phyloP scores from a whole-genome alignment of 2,113 vertebrate species.

The Eleginops maclovinus region DNA sequence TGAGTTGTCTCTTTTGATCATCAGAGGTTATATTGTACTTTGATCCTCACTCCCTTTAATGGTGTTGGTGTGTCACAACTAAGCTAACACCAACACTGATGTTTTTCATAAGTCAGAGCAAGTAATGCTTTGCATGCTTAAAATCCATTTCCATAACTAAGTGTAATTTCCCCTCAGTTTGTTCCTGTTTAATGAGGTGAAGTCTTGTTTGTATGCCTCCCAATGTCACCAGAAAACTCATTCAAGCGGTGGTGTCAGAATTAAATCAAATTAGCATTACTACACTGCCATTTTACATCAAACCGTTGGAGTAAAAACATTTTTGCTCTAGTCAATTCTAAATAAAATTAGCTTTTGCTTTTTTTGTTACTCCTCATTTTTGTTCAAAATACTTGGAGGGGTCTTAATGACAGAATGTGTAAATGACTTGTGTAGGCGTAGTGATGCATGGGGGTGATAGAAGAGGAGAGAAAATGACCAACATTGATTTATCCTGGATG shows the following conservation, averaged over 20 bases:
- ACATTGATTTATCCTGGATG: constrained; percentile 99
- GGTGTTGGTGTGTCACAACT: constrained; percentile 71
- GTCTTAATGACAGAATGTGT: constrained; percentile 91
- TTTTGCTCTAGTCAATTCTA: constrained; percentile 81
- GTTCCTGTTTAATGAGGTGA: constrained; percentile 99
- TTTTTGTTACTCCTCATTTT: constrained; percentile 68
- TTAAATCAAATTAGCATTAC: constrained; percentile 97
- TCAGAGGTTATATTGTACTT: constrained; percentile 77
- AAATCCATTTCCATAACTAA: constrained; percentile 99
- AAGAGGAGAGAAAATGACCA: constrained; percentile 90
- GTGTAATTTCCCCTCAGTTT: constrained; percentile 99
- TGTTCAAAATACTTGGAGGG: constrained; percentile 83
- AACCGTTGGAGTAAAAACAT: constrained; percentile 71
- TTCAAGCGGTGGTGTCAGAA: constrained; percentile 95
- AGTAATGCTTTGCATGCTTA: constrained; percentile 99
- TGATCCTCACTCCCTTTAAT: constrained; percentile 79
- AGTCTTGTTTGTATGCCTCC: constrained; percentile 99
- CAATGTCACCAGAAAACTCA: constrained; percentile 98
- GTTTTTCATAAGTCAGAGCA: constrained; percentile 88
- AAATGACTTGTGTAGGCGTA: constrained; percentile 85
- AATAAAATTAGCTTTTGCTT: constrained; percentile 80
- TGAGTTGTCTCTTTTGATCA: constrained; percentile 85
- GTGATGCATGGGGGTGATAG: constrained; percentile 47
- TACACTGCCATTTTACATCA: constrained; percentile 86
- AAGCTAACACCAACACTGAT: constrained; percentile 84